phyloP scores from a whole-genome alignment of 2,888 invertebrate species.

The Diabrotica balteata region DNA sequence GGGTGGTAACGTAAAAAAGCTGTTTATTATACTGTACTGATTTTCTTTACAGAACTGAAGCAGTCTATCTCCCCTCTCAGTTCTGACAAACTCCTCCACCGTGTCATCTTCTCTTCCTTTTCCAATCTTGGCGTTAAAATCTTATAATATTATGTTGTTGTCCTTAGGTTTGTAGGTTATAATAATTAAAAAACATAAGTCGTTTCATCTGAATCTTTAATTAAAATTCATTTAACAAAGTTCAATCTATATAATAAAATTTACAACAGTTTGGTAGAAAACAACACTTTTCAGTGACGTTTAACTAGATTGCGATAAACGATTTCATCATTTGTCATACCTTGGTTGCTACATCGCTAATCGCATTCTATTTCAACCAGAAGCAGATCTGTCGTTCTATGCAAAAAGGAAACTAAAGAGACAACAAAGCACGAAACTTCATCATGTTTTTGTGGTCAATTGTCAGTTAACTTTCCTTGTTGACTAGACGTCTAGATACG shows the following conservation, averaged over 20 bases:
- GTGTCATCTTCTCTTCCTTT: too few species aligned
- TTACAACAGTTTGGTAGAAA: conserved; percentile 58
- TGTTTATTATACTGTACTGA: too few species aligned
- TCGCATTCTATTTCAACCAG: conserved; percentile 37
- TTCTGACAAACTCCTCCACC: too few species aligned
- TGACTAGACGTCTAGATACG: conserved; percentile 6
- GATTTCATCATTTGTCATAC: conserved; percentile 18
- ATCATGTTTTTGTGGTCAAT: not conserved
- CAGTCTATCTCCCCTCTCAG: too few species aligned
- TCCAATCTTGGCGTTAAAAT: too few species aligned
- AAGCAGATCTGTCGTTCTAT: conserved; percentile 7
- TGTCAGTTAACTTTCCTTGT: not conserved
- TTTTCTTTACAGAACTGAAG: too few species aligned
- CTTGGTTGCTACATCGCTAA: conserved; percentile 24
- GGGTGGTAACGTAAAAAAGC: too few species aligned
- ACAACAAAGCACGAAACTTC: not conserved
- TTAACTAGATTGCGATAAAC: conserved; percentile 39
- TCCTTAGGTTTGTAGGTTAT: not conserved
- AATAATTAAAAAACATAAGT: conserved; percentile 3
- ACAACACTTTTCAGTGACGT: conserved; percentile 50
- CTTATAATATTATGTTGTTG: too few species aligned
- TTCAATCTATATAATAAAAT: conserved; percentile 61
- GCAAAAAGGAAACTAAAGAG: conserved; percentile 9
- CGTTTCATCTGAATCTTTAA: conserved; percentile 43
- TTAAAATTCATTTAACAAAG: conserved; percentile 60